Evolutionary conservation across 2,113 vertebrate species (phyloP).

Genomic region (Opisthocomus hoazin): DNA sequence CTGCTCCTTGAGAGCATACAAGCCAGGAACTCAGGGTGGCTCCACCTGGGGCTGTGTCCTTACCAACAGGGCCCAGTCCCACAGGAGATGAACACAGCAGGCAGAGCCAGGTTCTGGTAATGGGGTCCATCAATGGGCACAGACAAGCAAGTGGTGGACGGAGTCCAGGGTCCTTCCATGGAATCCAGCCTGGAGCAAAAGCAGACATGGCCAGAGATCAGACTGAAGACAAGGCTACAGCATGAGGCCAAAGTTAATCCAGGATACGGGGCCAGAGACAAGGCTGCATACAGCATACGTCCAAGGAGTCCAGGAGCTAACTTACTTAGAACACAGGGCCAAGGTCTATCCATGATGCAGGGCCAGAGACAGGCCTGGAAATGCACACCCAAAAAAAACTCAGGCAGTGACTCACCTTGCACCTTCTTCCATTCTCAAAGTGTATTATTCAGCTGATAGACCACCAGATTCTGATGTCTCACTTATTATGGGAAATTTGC

Average conservation of each 20-base stretch:
- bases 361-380: not conserved
- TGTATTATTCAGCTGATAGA: not conserved
- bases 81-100: not conserved
- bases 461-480: not conserved
- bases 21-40: not conserved
- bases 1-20: fast-evolving
- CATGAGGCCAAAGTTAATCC: not conserved
- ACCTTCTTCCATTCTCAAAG: not conserved
- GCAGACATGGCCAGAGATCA: not conserved
- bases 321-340: not conserved
- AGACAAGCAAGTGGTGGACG: not conserved
- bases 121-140: not conserved
- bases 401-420: not conserved
- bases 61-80: not conserved
- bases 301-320: not conserved
- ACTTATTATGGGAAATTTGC: not conserved
- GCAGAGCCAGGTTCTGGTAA: not conserved
- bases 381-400: not conserved
- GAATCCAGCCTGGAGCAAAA: not conserved
- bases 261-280: not conserved
- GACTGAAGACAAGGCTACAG: not conserved
- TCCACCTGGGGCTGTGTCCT: not conserved
- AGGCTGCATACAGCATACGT: not conserved
- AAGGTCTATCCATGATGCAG: not conserved
- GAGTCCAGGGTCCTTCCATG: not conserved